A percentile compares a stretch with the other conserved stretches of the same genome.
phyloP scores from a whole-genome alignment of 2,113 vertebrate genomes.

The Rhagologus leucostigma region DNA sequence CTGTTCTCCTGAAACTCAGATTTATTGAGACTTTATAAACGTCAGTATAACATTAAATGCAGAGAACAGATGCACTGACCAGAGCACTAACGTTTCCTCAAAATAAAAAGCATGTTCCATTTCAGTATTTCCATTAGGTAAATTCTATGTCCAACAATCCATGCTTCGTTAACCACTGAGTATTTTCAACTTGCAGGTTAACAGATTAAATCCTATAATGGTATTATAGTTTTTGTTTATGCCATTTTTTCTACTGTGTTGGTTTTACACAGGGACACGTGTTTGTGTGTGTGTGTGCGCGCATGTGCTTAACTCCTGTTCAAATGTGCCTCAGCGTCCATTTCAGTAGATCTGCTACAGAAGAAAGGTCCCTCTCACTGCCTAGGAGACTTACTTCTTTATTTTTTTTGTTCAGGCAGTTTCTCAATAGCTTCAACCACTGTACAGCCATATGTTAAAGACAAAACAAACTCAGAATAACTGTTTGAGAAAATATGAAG shows the following conservation, averaged over 20 bases:
- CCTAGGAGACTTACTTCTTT: neutral
- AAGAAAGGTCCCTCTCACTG: neutral
- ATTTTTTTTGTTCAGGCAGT: neutral
- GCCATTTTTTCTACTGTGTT: neutral
- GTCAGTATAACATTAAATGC: neutral
- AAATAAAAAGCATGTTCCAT: neutral
- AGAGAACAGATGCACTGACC: neutral
- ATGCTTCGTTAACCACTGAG: neutral
- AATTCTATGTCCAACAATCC: neutral
- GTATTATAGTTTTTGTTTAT: neutral
- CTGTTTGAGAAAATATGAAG: neutral
- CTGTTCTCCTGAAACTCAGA: neutral
- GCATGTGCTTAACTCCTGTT: neutral
- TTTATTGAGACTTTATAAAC: neutral
- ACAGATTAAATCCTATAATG: neutral
- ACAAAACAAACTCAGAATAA: neutral
- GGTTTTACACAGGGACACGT: neutral
- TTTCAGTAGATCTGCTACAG: neutral
- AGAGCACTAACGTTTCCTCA: neutral
- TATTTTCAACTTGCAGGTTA: neutral
- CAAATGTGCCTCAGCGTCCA: neutral
- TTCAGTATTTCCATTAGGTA: neutral
- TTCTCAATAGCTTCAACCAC: neutral
- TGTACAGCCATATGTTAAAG: neutral
- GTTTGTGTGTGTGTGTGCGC: accelerated